Base-by-base conservation (phyloP, 2,113 vertebrate genomes). In the Erythrolamprus reginae region DNA sequence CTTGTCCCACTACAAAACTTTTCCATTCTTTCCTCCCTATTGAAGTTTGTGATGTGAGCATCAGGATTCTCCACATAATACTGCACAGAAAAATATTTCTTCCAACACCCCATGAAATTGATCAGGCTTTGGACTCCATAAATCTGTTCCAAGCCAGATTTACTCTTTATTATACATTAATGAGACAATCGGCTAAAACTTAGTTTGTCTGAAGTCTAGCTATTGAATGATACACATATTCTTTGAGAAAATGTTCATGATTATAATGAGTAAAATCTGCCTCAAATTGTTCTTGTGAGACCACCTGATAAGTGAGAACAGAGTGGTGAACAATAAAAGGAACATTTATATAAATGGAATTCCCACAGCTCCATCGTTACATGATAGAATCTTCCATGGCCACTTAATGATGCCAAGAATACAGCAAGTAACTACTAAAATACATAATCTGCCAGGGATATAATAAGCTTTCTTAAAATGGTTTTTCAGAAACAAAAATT, bases 401-500 rank as follows among this genome's bases (percentile, higher is more conserved):
- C 91, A 3, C 4, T 23, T 91, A 45, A 88, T 95, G 53, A 93
- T 94, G 88, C 3, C 0, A 91, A 10, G 15, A 65, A 93, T 91
- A 87, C 92, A 91, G 84, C 89, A 53, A 92, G 58, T 33, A 94
- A 91, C 65, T 93, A 88, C n/a, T 89, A 58, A 42, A 87, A 53
- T 38, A 7, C 65, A 84, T 89, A 92, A 84, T 89, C 92, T 70
- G 58, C 45, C 33, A 77, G 33, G 33, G 33, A 42, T 42, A 77
- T 9, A 77, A 9, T 42, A 77, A 82, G 0, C 17, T 50, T 55
- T 50, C 84, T 48, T 48, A 1, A 28, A 50, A 51, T 53, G 50
- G 0, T 51, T 47, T 89, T 50, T 55, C 1, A 26, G 53, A 55
- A 87, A 17, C 1, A 28, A 42, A 1, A 84, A 55, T 86, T 51